A percentile compares a stretch with the other conserved stretches of the same genome.
These are phyloP conservation scores for Drosophila quadrilineata DNA, from an alignment of 1,140 invertebrate genomes.

Conservation along the genomic window DNA sequence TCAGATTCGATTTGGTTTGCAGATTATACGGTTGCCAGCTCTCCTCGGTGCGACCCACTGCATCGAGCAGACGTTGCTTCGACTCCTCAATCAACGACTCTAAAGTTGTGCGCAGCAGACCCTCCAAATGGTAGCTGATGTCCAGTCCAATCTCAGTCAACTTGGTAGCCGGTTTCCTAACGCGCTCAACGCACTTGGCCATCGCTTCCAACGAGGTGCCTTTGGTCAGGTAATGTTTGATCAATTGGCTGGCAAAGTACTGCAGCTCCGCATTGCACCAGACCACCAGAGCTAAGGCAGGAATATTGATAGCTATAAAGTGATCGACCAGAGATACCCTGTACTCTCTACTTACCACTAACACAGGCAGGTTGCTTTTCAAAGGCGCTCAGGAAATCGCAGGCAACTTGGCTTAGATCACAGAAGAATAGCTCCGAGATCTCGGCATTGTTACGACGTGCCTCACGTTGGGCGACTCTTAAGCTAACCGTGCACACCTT, in stretches of 20 bases:
- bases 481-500: slow-evolving; percentile 71
- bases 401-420: slow-evolving; percentile 77
- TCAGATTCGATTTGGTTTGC: slow-evolving; percentile 83
- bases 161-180: slow-evolving; percentile 88
- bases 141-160: slow-evolving; percentile 84
- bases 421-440: slow-evolving; percentile 80
- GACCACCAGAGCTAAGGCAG: slow-evolving; percentile 89
- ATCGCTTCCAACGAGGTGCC: slow-evolving; percentile 91
- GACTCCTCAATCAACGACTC: slow-evolving; percentile 80
- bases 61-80: slow-evolving; percentile 83
- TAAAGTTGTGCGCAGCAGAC: slow-evolving; percentile 87
- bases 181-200: slow-evolving; percentile 92
- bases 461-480: slow-evolving; percentile 74
- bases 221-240: slow-evolving; percentile 95
- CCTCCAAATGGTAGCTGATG: slow-evolving; percentile 91
- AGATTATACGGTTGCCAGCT: slow-evolving; percentile 88
- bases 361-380: slow-evolving; percentile 74
- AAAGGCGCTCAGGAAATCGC: slow-evolving; percentile 76
- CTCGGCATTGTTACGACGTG: slow-evolving; percentile 73
- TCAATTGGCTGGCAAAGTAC: slow-evolving; percentile 90
- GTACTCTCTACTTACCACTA: slow-evolving; percentile 67
- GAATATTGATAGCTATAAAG: neutral
- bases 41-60: slow-evolving; percentile 88
- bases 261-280: slow-evolving; percentile 95
- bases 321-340: neutral